These are phyloP conservation scores for Columba livia DNA, from an alignment of 2,113 vertebrate genomes.

Conservation along the genomic window DNA sequence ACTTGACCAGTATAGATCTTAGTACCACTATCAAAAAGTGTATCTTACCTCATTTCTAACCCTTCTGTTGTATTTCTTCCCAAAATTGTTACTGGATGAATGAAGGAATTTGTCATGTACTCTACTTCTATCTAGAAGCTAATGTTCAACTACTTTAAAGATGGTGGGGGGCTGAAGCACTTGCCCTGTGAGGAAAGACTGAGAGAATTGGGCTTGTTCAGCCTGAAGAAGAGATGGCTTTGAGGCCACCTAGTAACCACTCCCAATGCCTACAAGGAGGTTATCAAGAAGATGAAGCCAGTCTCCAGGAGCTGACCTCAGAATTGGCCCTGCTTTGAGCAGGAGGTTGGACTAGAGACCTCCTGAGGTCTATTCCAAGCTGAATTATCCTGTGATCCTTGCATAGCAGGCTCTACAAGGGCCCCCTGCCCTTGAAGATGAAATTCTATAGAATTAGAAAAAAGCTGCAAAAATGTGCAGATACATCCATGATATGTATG, in stretches of 20 bases:
- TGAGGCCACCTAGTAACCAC: not conserved
- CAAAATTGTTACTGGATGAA: not conserved
- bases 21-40: not conserved
- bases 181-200: not conserved
- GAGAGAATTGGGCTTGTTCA: not conserved
- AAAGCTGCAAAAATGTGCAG: not conserved
- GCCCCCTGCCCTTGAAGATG: not conserved
- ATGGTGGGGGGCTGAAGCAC: not conserved
- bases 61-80: not conserved
- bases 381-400: not conserved
- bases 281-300: not conserved
- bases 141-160: not conserved
- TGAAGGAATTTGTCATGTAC: not conserved
- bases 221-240: not conserved
- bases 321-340: not conserved
- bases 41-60: not conserved
- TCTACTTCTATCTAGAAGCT: not conserved
- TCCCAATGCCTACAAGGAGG: not conserved
- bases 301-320: not conserved
- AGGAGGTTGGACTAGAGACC: not conserved
- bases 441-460: not conserved
- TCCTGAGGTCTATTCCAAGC: not conserved
- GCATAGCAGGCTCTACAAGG: not conserved
- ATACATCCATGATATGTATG: not conserved
- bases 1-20: not conserved